Evolutionary conservation across 2,888 invertebrate species (phyloP).

Genomic region (Norana najaformis): DNA sequence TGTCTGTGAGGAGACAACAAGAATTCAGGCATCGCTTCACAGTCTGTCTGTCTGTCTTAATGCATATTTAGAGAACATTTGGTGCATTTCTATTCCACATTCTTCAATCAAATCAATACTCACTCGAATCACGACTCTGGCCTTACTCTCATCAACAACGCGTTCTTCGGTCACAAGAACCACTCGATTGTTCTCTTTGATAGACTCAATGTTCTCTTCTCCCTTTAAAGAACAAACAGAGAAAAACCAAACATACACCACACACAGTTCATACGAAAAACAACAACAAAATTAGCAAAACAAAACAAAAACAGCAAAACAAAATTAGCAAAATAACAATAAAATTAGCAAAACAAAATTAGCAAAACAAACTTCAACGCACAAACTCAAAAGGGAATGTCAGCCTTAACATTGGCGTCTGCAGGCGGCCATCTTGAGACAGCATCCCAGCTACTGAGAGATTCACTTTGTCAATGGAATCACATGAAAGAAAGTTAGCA

Average conservation of each 20-base stretch:
- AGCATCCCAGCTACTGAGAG: not conserved
- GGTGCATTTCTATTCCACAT: too few relatives aligned
- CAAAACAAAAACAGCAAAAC: not conserved
- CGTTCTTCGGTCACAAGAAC: conserved; percentile 90
- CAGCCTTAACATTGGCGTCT: not conserved
- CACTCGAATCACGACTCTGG: conserved; percentile 88
- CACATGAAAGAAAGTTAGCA: not conserved
- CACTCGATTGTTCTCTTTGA: conserved; percentile 81
- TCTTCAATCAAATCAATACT: conserved; percentile 41
- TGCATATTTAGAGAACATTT: too few relatives aligned
- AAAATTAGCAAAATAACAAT: not conserved
- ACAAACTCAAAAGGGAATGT: conserved; percentile 17
- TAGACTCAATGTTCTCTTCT: conserved; percentile 89
- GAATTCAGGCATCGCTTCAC: too few relatives aligned
- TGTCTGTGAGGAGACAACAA: too few relatives aligned
- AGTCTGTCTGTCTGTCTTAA: too few relatives aligned
- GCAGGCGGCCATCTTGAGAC: conserved; percentile 16
- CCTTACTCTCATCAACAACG: conserved; percentile 73
- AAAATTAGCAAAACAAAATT: too few relatives aligned
- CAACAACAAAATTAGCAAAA: too few relatives aligned
- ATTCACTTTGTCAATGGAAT: not conserved
- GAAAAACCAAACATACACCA: too few relatives aligned
- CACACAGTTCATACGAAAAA: not conserved
- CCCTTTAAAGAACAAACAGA: conserved; percentile 68
- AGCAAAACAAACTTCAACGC: too few relatives aligned